These are phyloP conservation scores for Arrhamphus sclerolepis DNA, from an alignment of 2,797 vertebrate genomes.

Conservation along the genomic window DNA sequence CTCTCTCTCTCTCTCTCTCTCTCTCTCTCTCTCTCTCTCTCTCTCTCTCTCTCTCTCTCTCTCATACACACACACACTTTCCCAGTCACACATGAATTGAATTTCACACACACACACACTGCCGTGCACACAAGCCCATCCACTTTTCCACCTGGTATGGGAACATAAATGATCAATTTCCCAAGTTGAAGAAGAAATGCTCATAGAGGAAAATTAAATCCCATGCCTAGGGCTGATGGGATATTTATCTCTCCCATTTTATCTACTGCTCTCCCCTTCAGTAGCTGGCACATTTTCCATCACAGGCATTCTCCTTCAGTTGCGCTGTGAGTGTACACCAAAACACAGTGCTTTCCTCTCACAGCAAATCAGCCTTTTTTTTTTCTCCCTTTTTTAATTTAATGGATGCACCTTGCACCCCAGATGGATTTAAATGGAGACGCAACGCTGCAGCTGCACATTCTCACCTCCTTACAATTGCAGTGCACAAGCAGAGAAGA, in stretches of 20 bases:
- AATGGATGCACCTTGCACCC: constrained; percentile 51
- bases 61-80: too few species aligned
- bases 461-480: constrained; percentile 1
- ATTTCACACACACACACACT: constrained; percentile 28
- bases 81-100: constrained; percentile 10
- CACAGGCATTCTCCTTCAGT: constrained; percentile 71
- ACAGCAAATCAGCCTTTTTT: constrained; percentile 32
- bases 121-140: constrained; percentile 29
- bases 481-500: background rate
- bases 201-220: constrained; percentile 78
- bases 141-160: constrained; percentile 65
- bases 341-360: constrained; percentile 32
- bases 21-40: too few species aligned
- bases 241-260: constrained; percentile 76
- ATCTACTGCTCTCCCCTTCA: constrained; percentile 66
- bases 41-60: too few species aligned
- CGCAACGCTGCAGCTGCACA: constrained; percentile 9
- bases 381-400: constrained; percentile 32
- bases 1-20: too few species aligned
- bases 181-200: constrained; percentile 70
- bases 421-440: constrained; percentile 27
- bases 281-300: constrained; percentile 74
- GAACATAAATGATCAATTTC: constrained; percentile 78
- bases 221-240: constrained; percentile 71
- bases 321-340: constrained; percentile 55